A percentile compares a stretch with the other conserved stretches of the same genome.
phyloP scores from a whole-genome alignment of 2,888 invertebrate species.

The Leptinotarsa haldemani region DNA sequence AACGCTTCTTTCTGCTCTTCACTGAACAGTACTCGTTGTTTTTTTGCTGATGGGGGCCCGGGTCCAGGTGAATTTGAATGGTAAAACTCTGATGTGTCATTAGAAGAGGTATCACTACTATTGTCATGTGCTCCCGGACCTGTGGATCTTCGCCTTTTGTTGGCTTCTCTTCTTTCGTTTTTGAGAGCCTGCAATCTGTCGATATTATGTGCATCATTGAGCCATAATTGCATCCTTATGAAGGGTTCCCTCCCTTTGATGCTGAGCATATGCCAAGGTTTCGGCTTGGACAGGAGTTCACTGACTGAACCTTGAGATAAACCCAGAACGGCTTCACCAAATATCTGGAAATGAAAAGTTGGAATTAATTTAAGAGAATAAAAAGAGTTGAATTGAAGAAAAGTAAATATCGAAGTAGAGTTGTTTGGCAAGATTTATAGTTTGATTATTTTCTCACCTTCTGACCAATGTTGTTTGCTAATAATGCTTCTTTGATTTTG shows the following conservation, averaged over 20 bases:
- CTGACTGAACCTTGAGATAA: slow-evolving; percentile 97
- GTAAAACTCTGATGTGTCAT: slow-evolving; percentile 90
- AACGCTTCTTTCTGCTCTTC: slow-evolving; percentile 98
- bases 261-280: slow-evolving; percentile 99
- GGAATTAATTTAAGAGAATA: background rate
- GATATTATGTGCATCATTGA: slow-evolving; percentile 94
- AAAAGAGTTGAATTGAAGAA: background rate
- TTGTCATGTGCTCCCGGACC: slow-evolving; percentile 87
- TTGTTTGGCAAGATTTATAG: background rate
- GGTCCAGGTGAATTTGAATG: slow-evolving; percentile 87
- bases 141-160: slow-evolving; percentile 87
- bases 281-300: slow-evolving; percentile 96
- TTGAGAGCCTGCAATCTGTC: slow-evolving; percentile 92
- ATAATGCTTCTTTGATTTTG: slow-evolving; percentile 94
- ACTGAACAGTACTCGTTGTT: slow-evolving; percentile 95
- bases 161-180: slow-evolving; percentile 90
- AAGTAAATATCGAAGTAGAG: no score
- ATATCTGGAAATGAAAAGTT: slow-evolving; percentile 72
- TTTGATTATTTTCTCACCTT: slow-evolving; percentile 71
- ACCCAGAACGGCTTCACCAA: slow-evolving; percentile 97
- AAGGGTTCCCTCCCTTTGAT: slow-evolving; percentile 98
- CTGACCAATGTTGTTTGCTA: slow-evolving; percentile 98
- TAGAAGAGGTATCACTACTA: slow-evolving; percentile 88
- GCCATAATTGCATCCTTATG: slow-evolving; percentile 96
- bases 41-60: slow-evolving; percentile 88